Evolutionary conservation across 2,888 invertebrate genomes (phyloP).

Genomic region (Eupeodes luniger): DNA sequence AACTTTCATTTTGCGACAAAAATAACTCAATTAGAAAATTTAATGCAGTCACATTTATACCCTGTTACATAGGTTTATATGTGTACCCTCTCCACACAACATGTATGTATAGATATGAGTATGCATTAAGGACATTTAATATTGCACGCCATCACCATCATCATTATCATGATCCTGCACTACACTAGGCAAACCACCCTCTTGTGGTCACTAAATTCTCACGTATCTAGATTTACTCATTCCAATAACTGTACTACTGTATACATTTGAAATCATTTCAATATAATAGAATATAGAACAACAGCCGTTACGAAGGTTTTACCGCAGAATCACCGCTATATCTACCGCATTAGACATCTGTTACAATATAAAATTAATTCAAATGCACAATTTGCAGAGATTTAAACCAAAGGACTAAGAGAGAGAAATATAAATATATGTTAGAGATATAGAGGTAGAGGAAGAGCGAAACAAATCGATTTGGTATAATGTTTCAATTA

Average conservation of each 20-base stretch:
- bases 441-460: not conserved
- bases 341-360: slow-evolving; percentile 68
- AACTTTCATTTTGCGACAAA: slow-evolving; percentile 12
- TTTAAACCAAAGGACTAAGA: not conserved
- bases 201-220: slow-evolving; percentile 36
- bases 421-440: too few relatives aligned
- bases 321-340: slow-evolving; percentile 34
- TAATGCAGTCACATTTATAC: slow-evolving; percentile 42
- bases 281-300: slow-evolving; percentile 10
- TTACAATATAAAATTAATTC: slow-evolving; percentile 68
- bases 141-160: slow-evolving; percentile 3
- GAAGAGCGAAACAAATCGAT: slow-evolving; percentile 56
- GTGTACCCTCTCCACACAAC: not conserved
- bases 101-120: not conserved
- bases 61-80: not conserved
- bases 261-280: slow-evolving; percentile 2
- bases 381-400: slow-evolving; percentile 64
- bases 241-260: not conserved
- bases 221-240: slow-evolving; percentile 14
- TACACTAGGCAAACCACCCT: not conserved
- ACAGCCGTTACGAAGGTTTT: slow-evolving; percentile 23
- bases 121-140: not conserved
- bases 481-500: slow-evolving; percentile 74
- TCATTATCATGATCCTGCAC: not conserved
- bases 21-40: slow-evolving; percentile 70